Base-by-base conservation (phyloP, 1,140 invertebrate genomes). In the Cotesia glomerata region DNA sequence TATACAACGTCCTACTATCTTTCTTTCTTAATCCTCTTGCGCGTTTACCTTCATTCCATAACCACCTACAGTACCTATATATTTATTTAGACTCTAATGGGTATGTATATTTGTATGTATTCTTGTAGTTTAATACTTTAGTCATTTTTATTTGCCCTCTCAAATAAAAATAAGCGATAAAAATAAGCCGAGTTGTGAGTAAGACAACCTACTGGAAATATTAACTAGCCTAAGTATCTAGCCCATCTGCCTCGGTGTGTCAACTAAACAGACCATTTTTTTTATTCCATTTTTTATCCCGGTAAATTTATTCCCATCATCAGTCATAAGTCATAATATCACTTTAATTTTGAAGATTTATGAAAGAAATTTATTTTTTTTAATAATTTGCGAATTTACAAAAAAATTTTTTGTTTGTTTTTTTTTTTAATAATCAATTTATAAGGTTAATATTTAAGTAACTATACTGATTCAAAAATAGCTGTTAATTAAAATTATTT, bases 131-230 rank as follows among this genome's bases (percentile, higher is more conserved):
- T n/a, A 45, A 63, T 45, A 49, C 61, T 63, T 66, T 8, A 26
- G 32, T 59, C 49, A 64, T 65, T 16, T 67, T 67, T 63, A 65
- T 73, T 62, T 73, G 58, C 71, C 45, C 58, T 58, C 35, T 51
- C 36, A 34, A 36, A 56, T 63, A 45, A 73, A 26, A 26, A 26
- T 26, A 26, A 58, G 65, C 56, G 64, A 73, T 68, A 68, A 73
- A 73, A 73, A 68, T 73, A 73, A 68, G 36, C 71, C 71, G 58
- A 35, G 36, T 34, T 45, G 56, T n/a, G 51, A 58, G 34, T 14
- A 26, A 26, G 26, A 26, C 8, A 26, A 39, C 64, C 52, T 62
- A 64, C 26, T 49, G 63, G 34, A 64, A 64, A 63, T n/a, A 26
- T 51, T 16, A 71, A 45, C n/a, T 51, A 34, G 16, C 36, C 58